phyloP scores from a whole-genome alignment of 1,140 invertebrate species.

The Phymorhynchus buccinoides region DNA sequence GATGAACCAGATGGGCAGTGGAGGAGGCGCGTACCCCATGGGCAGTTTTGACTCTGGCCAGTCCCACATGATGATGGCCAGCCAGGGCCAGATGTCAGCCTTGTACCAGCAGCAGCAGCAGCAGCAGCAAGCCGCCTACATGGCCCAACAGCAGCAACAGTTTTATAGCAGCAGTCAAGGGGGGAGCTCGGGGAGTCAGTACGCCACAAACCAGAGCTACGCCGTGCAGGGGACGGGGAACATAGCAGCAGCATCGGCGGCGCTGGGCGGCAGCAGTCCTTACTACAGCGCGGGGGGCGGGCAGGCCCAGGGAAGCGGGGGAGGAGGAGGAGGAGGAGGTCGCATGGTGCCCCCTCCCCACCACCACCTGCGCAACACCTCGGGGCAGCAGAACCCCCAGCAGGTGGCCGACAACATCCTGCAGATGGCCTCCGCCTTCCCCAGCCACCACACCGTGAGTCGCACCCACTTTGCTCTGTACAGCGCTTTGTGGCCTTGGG shows the following conservation, averaged over 20 bases:
- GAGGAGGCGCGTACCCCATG: background rate
- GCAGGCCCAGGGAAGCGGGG: conserved; percentile 34
- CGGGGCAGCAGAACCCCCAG: conserved; percentile 63
- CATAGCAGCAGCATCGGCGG: conserved; percentile 21
- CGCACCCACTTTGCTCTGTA: no score
- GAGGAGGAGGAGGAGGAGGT: conserved; percentile 22
- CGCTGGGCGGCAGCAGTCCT: background rate
- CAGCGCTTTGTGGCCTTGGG: no score
- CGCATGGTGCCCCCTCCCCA: conserved; percentile 46
- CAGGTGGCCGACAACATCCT: conserved; percentile 71
- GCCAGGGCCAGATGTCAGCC: conserved; percentile 33
- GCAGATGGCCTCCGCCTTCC: conserved; percentile 68
- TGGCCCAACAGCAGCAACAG: conserved; percentile 49
- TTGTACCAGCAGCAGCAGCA: conserved; percentile 33
- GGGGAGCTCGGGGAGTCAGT: conserved; percentile 17
- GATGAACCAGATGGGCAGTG: conserved; percentile 27
- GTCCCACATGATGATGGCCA: conserved; percentile 35
- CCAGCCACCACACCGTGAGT: conserved; percentile 60
- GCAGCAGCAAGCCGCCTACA: conserved; percentile 34
- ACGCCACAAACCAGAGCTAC: conserved; percentile 32
- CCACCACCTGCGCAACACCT: conserved; percentile 45
- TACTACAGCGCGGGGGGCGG: conserved; percentile 23
- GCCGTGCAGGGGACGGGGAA: conserved; percentile 18
- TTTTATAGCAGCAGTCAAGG: conserved; percentile 29
- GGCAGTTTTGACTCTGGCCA: conserved; percentile 10